Base-by-base conservation (phyloP, 2,797 vertebrate genomes). In the Jordanella pulchra region DNA sequence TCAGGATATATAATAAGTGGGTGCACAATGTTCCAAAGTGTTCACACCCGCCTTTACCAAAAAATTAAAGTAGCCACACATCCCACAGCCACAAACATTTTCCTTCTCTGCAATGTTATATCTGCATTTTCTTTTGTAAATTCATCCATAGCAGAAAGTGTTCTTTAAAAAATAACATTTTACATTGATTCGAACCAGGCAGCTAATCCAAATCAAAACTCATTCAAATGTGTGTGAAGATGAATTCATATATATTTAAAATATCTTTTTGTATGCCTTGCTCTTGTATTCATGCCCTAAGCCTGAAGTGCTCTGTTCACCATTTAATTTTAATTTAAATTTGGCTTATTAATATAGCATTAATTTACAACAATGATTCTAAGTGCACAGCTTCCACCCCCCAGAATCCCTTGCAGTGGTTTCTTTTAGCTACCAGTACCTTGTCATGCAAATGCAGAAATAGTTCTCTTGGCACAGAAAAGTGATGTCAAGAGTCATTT, bases 11-110 rank as follows among this genome's bases (percentile, higher is more conserved):
- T 78, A 83, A 68, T 75, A 78, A 80, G 91, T 93, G 92, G 89
- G 90, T 70, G 87, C 84, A 86, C 67, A 83, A 73, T 82, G 84
- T 89, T 84, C 86, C 81, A 69, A 72, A 71, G 84, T 67, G 76
- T 89, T 94, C 88, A 90, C 92, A 92, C 91, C 80, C 81, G 80
- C 91, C 89, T 79, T 63, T 86, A 70, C 84, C 70, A 65, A 84
- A 89, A 80, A 90, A 91, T 88, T 83, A 81, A 92, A 91, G 93
- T 84, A 91, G 86, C 88, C 87, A 90, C 89, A 91, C 89, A 76
- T 93, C 92, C 91, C 89, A 93, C 92, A 79, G 80, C 67, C 64
- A 75, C 27, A 71, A 78, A 75, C 69, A 73, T 73, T 77, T 77
- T 39, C 44, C 65, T 71, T 81, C 70, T 80, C 35, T 79, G 47